Conservation (phyloP, 2,797 vertebrate species). For the Anguilla obscura region DNA sequence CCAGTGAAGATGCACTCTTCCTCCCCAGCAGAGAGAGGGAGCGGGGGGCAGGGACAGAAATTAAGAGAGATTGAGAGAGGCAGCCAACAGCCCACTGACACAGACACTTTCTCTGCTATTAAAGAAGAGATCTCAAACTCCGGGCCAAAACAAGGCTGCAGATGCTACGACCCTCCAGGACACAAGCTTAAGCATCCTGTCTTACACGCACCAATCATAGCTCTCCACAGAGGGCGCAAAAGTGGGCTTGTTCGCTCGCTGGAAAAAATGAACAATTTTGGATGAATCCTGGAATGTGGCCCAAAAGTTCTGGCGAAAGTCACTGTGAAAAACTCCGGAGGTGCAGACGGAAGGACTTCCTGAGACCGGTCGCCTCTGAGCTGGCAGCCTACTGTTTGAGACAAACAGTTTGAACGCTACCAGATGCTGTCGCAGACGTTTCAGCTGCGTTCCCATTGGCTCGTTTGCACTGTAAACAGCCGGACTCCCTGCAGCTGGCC, state of each 20-base stretch:
- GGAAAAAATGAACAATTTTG: background rate
- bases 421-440: background rate
- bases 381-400: background rate
- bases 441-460: background rate
- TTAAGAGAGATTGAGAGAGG: background rate
- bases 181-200: no score
- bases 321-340: background rate
- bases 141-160: background rate
- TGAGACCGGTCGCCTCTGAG: background rate
- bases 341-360: background rate
- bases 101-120: background rate
- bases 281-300: background rate
- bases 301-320: background rate
- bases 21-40: constrained; percentile 23
- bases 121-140: background rate
- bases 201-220: background rate
- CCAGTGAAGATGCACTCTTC: background rate
- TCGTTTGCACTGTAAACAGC: background rate
- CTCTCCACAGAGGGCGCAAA: background rate
- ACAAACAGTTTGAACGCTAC: background rate
- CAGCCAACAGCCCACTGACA: background rate
- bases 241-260: background rate
- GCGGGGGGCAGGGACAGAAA: background rate
- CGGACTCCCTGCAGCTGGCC: background rate
- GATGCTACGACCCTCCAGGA: no score